Base-by-base conservation (phyloP, 2,888 invertebrate species). In the Drosophila antonietae region DNA sequence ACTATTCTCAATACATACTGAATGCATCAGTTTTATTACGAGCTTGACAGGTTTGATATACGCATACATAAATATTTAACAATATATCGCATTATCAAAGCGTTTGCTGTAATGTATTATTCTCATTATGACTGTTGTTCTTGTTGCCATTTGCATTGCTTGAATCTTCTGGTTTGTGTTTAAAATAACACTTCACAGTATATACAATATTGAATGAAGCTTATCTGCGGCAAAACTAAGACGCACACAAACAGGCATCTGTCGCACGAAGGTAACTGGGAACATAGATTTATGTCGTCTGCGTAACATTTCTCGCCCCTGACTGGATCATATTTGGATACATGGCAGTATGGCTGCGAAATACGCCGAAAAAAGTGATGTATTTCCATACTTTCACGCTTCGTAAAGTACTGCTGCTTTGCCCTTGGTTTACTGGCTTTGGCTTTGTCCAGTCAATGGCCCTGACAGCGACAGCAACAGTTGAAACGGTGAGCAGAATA, bases 311-410 rank as follows among this genome's bases (percentile, higher is more conserved):
- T 35, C 62, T 52, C 46, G 63, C 43, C 46, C 47, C 66, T 59
- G 9, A 1, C 35, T 35, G 37, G 31, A 39, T 65, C 44, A 55
- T 39, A 63, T 60, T 61, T 37, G 28, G 5, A 28, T 28, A 53
- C 44, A 44, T 47, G 55, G 53, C 68, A 68, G 68, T 52, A 73
- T 73, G 76, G 69, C 76, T 81, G 79, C 59, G 53, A 74, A 69
- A 74, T 61, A 80, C 64, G 67, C 72, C 69, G 49, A 81, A 83
- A 77, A 68, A 82, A 87, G 82, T 90, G 80, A 90, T 90, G 82
- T 86, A 91, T 91, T 88, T 90, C 76, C 83, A 90, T 90, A 80
- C 79, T 90, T 88, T 90, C 75, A 89, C 82, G 90, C 80, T 75
- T 85, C 80, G 79, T 67, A 70, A 61, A 74, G 63, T 72, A 68